These are phyloP conservation scores for Cepaea nemoralis DNA, from an alignment of 1,140 invertebrate species.

Conservation along the genomic window DNA sequence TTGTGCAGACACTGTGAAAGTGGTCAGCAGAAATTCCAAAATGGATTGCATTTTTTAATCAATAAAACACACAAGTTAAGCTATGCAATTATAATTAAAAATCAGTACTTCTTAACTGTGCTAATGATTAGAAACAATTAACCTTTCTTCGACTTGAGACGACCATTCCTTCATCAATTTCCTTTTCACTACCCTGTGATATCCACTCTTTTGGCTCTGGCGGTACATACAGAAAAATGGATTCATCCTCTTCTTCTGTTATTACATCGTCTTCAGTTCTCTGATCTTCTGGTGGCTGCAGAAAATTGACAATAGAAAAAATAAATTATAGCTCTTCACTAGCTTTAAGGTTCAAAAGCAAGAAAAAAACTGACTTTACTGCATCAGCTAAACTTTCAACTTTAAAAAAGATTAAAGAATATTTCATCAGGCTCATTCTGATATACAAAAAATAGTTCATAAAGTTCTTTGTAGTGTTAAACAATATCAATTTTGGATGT, in stretches of 20 bases:
- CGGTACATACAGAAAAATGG: slow-evolving; percentile 69
- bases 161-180: slow-evolving; percentile 67
- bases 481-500: too few species aligned
- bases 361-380: too few species aligned
- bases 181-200: slow-evolving; percentile 70
- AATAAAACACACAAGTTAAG: too few species aligned
- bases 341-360: too few species aligned
- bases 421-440: too few species aligned
- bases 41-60: too few species aligned
- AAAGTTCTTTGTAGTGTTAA: too few species aligned
- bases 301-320: background rate
- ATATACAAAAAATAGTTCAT: too few species aligned
- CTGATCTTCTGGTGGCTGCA: slow-evolving; percentile 44
- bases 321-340: too few species aligned
- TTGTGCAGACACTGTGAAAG: too few species aligned
- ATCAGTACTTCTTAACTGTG: background rate
- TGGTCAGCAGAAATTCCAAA: too few species aligned
- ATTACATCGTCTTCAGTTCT: slow-evolving; percentile 54
- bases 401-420: slow-evolving; percentile 49
- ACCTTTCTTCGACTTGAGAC: slow-evolving; percentile 63
- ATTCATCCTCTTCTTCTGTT: slow-evolving; percentile 60
- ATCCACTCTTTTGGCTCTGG: slow-evolving; percentile 70
- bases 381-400: slow-evolving; percentile 68
- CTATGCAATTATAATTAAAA: too few species aligned
- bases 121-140: slow-evolving; percentile 1